A percentile compares a stretch with the other conserved stretches of the same genome.
These are phyloP conservation scores for Pseudopipra pipra DNA, from an alignment of 2,113 vertebrate species.

Conservation along the genomic window DNA sequence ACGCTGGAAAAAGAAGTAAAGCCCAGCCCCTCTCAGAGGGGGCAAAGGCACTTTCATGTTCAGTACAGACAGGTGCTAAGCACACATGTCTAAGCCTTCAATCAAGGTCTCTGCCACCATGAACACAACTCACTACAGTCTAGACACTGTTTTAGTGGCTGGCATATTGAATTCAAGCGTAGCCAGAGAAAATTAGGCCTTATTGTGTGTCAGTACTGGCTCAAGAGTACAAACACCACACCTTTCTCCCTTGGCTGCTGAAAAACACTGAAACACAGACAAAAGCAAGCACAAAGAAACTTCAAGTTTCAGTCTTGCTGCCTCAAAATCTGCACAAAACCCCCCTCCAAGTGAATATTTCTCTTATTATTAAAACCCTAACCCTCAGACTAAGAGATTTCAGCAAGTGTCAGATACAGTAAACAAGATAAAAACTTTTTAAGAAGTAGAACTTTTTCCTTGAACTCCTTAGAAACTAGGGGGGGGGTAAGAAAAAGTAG, in stretches of 20 bases:
- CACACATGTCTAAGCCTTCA: neutral
- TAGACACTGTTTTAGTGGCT: neutral
- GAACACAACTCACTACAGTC: neutral
- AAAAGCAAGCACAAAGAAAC: neutral
- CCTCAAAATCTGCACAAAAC: neutral
- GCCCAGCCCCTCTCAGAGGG: neutral
- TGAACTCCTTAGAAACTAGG: neutral
- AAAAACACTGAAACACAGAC: neutral
- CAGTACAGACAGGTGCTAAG: neutral
- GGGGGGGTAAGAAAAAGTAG: neutral
- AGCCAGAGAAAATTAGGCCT: neutral
- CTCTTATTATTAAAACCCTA: neutral
- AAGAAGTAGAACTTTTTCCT: neutral
- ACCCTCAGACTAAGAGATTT: neutral
- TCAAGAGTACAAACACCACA: neutral
- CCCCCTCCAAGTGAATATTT: neutral
- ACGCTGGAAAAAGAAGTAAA: neutral
- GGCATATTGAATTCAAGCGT: neutral
- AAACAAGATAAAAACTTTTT: neutral
- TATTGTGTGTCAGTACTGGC: neutral
- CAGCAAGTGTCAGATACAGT: neutral
- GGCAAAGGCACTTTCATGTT: neutral
- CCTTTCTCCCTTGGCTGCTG: neutral
- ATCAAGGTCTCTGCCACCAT: neutral
- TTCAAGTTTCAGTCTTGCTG: neutral